Percentiles rank a stretch among this genome's conserved stretches.
Evolutionary conservation across 2,797 vertebrate species (phyloP).

Genomic region (Poliocrania exsul): DNA sequence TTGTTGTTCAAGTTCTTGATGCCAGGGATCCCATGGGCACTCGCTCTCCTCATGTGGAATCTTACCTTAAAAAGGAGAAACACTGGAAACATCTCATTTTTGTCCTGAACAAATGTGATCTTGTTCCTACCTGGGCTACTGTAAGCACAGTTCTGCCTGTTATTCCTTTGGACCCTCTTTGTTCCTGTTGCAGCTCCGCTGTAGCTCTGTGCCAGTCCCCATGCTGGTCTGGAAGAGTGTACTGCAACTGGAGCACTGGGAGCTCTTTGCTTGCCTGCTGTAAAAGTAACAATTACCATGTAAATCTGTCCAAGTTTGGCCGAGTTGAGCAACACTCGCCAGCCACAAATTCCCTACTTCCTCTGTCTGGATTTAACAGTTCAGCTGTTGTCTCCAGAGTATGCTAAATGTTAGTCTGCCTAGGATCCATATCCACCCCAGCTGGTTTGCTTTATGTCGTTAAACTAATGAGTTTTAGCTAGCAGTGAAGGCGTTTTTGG

Average conservation of each 20-base stretch:
- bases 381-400: constrained; percentile 10
- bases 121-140: constrained; percentile 96
- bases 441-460: constrained; percentile 51
- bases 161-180: neutral
- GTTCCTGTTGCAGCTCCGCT: neutral
- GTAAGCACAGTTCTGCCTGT: constrained; percentile 75
- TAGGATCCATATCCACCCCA: constrained; percentile 12
- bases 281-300: neutral
- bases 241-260: neutral
- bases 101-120: constrained; percentile 97
- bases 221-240: neutral
- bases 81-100: constrained; percentile 97
- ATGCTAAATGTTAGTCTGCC: neutral
- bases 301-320: constrained; percentile 2
- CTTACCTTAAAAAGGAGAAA: constrained; percentile 95
- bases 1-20: constrained; percentile 96
- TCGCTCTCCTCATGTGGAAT: constrained; percentile 92
- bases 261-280: constrained; percentile 11
- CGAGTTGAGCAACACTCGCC: neutral
- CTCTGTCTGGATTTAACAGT: constrained; percentile 9
- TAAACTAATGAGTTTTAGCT: constrained; percentile 56
- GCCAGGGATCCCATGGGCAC: constrained; percentile 95
- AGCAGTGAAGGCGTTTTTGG: constrained; percentile 44
- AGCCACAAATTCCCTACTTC: constrained; percentile 32
- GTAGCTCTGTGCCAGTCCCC: neutral